These are phyloP conservation scores for Aradophagus sp. DNA, from an alignment of 1,140 invertebrate genomes.

Conservation along the genomic window DNA sequence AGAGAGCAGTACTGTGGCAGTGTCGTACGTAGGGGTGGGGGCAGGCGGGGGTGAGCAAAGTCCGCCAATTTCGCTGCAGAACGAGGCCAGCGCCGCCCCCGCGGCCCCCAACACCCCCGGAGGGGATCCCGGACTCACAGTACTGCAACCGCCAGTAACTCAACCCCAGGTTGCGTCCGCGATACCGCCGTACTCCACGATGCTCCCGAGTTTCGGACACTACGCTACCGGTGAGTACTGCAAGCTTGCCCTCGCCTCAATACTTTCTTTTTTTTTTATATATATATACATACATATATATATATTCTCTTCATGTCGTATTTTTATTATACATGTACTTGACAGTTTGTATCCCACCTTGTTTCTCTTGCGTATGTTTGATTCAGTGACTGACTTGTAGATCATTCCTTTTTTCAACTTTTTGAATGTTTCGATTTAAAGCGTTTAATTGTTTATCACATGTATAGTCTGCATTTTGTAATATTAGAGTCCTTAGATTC, in stretches of 20 bases:
- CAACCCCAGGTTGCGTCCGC: slow-evolving; percentile 71
- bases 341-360: too few species aligned
- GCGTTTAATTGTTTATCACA: too few species aligned
- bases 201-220: slow-evolving; percentile 83
- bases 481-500: too few species aligned
- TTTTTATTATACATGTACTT: too few species aligned
- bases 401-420: too few species aligned
- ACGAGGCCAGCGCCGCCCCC: slow-evolving; percentile 75
- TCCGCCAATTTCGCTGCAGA: slow-evolving; percentile 78
- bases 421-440: too few species aligned
- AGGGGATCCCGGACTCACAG: slow-evolving; percentile 75
- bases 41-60: slow-evolving; percentile 75
- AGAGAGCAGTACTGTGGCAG: slow-evolving; percentile 77
- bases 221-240: slow-evolving; percentile 81
- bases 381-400: not conserved
- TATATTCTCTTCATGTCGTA: too few species aligned
- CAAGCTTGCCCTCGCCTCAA: slow-evolving; percentile 35
- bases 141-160: slow-evolving; percentile 76
- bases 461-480: too few species aligned
- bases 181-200: slow-evolving; percentile 77
- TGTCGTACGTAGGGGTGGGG: slow-evolving; percentile 75
- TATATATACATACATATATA: too few species aligned
- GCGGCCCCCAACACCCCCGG: slow-evolving; percentile 74
- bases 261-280: slow-evolving; percentile 10
- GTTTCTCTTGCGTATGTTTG: too few species aligned